Evolutionary conservation across 2,797 vertebrate species (phyloP).

Genomic region (Columba guinea): DNA sequence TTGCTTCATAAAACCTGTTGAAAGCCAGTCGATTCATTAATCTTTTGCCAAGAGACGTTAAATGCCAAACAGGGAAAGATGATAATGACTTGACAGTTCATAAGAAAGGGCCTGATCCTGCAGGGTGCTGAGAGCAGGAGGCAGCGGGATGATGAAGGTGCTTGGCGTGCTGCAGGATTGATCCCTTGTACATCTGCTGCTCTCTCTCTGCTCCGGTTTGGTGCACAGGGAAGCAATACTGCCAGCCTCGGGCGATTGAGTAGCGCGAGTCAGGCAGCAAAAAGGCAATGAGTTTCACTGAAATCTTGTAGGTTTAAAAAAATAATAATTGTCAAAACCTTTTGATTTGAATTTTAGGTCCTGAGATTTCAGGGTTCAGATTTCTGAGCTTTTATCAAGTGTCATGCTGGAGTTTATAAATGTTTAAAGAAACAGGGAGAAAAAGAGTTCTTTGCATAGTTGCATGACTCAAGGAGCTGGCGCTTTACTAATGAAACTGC

Average conservation of each 20-base stretch:
- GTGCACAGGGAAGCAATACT: not conserved
- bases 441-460: not conserved
- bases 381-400: not conserved
- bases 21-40: constrained; percentile 71
- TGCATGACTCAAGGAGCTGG: not conserved
- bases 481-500: constrained; percentile 9
- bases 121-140: not conserved
- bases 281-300: not conserved
- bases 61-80: constrained; percentile 48
- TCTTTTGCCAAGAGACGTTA: constrained; percentile 71
- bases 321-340: not conserved
- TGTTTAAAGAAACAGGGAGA: not conserved
- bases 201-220: not conserved
- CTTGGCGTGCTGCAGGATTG: not conserved
- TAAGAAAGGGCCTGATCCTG: constrained; percentile 38
- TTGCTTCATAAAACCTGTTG: constrained; percentile 70
- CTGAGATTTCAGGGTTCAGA: not conserved
- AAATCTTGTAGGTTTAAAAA: not conserved
- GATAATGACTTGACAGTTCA: constrained; percentile 66
- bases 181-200: not conserved
- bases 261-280: not conserved
- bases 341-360: not conserved
- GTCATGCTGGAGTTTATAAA: not conserved
- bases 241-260: not conserved
- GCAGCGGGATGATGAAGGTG: not conserved